Percentiles rank a stretch among this genome's conserved stretches.
Conservation (phyloP, 2,113 vertebrate genomes). For the Campylomormyrus tamandua region DNA sequence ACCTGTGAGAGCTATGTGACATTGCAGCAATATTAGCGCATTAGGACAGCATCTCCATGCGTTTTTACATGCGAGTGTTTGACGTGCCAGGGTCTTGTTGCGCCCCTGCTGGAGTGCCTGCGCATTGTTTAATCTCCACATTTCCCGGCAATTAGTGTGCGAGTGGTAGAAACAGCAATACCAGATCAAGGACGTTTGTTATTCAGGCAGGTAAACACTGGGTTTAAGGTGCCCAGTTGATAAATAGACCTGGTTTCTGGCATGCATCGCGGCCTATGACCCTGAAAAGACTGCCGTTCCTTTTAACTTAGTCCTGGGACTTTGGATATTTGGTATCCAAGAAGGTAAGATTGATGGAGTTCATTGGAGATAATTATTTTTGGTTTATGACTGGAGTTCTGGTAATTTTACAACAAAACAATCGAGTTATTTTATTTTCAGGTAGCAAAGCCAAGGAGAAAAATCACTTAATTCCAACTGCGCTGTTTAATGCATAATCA, state of each 20-base stretch:
- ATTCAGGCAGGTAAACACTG: not conserved
- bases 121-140: not conserved
- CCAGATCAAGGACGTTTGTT: not conserved
- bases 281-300: not conserved
- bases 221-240: not conserved
- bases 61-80: not conserved
- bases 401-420: not conserved
- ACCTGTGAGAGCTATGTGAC: not conserved
- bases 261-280: not conserved
- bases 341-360: not conserved
- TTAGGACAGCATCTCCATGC: not conserved
- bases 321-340: not conserved
- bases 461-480: not conserved
- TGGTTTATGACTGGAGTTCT: not conserved
- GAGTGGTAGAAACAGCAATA: not conserved
- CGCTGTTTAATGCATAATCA: not conserved
- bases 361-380: not conserved
- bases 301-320: not conserved
- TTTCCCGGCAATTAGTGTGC: not conserved
- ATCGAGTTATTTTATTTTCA: not conserved
- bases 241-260: not conserved
- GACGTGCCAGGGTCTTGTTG: not conserved
- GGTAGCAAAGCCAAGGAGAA: not conserved
- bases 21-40: not conserved
- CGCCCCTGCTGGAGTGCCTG: not conserved